Base-by-base conservation (phyloP, 2,797 vertebrate species). In the Lates japonicus region DNA sequence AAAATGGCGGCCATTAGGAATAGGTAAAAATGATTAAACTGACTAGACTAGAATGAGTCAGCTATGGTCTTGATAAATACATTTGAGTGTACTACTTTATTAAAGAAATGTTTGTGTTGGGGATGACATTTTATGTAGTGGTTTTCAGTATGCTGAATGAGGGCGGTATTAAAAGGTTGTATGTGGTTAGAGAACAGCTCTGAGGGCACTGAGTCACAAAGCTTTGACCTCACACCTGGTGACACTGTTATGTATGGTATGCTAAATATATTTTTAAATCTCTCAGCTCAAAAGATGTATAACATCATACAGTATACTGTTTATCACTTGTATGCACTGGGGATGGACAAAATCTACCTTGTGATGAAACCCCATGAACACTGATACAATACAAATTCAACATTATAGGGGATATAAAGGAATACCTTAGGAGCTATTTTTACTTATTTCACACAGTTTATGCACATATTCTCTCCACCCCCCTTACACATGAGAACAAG, bases 41-140 rank as follows among this genome's bases (percentile, higher is more conserved):
- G 65, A 58, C 37, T 41, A 11, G 8, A 22, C 31, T 6, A 17
- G 6, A 58, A 13, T 84, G 70, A 83, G 8, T 82, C 78, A 84
- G 7, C 1, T 20, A 3, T 16, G 3, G 10, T 57, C 2, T 10
- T 9, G 13, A 54, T 41, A 46, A 72, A 0, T 2, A 2, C 1
- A 3, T 51, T 12, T 37, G 3, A 31, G 7, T 9, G 52, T 55
- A 55, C 9, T 13, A 0, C 13, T 25, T 19, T 51, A 51, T 11
- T n/a, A 17, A 25, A 25, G 17, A 17, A 20, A 25, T 14, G 8
- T 29, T 49, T n/a, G 5, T 19, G 22, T 49, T 63, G 13, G 31
- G 2, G 19, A n/a, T 78, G 31, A 61, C 19, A 14, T 70, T 84
- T 46, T 16, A 55, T 22, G 33, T 37, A 10, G 37, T 0, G 42